Evolutionary conservation across 2,113 vertebrate species (phyloP), one percentile per base, ranked within the genome.

Genomic region (Pagrus major): DNA sequence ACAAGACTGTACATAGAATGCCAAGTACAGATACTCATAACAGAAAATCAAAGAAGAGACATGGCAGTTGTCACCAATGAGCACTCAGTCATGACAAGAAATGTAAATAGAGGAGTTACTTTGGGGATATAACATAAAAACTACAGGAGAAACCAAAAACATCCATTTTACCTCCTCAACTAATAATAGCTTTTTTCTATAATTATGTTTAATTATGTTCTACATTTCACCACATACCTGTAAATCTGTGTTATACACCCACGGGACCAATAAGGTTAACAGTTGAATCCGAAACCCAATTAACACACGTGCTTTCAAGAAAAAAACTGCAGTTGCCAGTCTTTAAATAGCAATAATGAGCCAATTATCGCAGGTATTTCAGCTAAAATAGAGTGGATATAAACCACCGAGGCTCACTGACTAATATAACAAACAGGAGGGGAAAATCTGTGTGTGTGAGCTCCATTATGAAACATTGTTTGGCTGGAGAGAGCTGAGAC

Each of bases 401-500:
- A 27, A 58, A 23, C 4, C 21, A 21, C 27, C 6, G 52, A 8
- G 27, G 54, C 31, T 35, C 46, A 51, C 35, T n/a, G 51, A 64
- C 41, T 58, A 49, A 56, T n/a, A 12, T 2, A 27, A 37, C 21
- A 56, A 65, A n/a, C 25, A 51, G 21, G 0, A 31, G 42, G 35
- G 42, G 35, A 56, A 20, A 31, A 60, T 33, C 61, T 72, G 3
- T 0, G n/a, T n/a, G n/a, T n/a, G 25, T 49, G 59, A 55, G 29
- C n/a, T 61, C 20, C 0, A 39, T 25, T 31, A 46, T 52, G 37
- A 76, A 66, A 56, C 9, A 25, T 20, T 33, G 4, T 76, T 21
- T 55, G 51, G 80, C n/a, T 41, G 35, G 49, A 69, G n/a, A 49
- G 29, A 73, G 46, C 35, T 2, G 63, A 49, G 46, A 20, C n/a